Evolutionary conservation across 2,113 vertebrate species (phyloP), one percentile per base, ranked within the genome.

Genomic region (Ceyx margarethae): DNA sequence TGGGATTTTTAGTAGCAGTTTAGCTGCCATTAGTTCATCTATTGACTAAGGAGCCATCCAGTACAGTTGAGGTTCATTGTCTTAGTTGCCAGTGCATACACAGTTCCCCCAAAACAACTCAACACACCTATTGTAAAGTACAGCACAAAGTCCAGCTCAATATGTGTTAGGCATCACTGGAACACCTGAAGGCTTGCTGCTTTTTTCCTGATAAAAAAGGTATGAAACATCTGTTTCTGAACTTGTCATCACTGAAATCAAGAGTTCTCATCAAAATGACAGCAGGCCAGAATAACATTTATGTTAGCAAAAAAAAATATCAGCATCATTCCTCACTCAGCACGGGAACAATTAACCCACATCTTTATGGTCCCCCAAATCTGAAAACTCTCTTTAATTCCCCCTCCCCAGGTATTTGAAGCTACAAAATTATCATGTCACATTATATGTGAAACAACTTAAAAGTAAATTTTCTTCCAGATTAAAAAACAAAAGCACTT

Each of bases 111-210:
- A 95, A 94, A 94, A 92, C 84, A 96, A 97, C 91, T 93, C 93
- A 97, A 97, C 95, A 97, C 91, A 97, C 96, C 97, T 97, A 97
- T 95, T 96, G 96, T 97, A 97, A 98, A 97, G 97, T 96, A 97
- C 97, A 97, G 96, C 96, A 96, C 69, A 97, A 97, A 97, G 97
- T 97, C 97, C 98, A 97, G 95, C 97, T 96, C 97, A 97, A 77
- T 91, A 97, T 97, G 97, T 97, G 96, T 97, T 98, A 98, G 97
- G 97, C 97, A 97, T 97, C 97, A 96, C 97, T 97, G 97, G 97
- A 97, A 98, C 97, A 98, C 98, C 98, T 98, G 97, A 98, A 98
- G 97, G 97, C 97, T 98, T 98, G 98, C 97, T 98, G 97, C 97
- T 97, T 98, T 97, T 98, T 97, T 98, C 98, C 98, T 98, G 96